phyloP scores from a whole-genome alignment of 2,888 invertebrate genomes.

The Harpalus rubripes region DNA sequence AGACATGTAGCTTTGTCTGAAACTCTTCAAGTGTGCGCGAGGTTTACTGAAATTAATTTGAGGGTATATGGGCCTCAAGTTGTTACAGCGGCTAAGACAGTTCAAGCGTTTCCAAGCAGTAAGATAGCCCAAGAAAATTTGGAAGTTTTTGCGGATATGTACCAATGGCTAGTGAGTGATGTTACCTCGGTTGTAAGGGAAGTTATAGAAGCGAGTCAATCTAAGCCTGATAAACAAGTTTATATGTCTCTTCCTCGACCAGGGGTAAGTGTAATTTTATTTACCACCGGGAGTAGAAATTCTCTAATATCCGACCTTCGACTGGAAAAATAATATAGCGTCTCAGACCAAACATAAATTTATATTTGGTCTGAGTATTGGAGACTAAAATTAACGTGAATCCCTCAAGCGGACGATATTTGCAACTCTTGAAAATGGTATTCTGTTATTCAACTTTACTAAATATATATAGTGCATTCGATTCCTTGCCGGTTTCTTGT shows the following conservation, averaged over 20 bases:
- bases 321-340: too few species aligned
- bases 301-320: too few species aligned
- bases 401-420: too few species aligned
- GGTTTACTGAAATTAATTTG: conserved; percentile 97
- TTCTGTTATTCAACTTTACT: too few species aligned
- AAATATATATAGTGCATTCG: too few species aligned
- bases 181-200: conserved; percentile 94
- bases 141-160: conserved; percentile 96
- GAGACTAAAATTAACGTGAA: too few species aligned
- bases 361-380: too few species aligned
- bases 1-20: conserved; percentile 97
- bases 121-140: conserved; percentile 98
- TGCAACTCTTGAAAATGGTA: too few species aligned
- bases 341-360: too few species aligned
- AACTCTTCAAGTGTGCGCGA: conserved; percentile 95
- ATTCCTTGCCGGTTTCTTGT: too few species aligned
- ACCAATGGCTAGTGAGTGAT: conserved; percentile 95
- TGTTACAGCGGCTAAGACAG: conserved; percentile 94
- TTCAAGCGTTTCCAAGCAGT: conserved; percentile 94
- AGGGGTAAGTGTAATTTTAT: conserved; percentile 82
- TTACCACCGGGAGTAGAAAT: too few species aligned
- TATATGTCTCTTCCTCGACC: conserved; percentile 97
- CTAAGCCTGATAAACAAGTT: conserved; percentile 85
- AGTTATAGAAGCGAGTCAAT: conserved; percentile 88
- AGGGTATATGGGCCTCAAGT: conserved; percentile 97